Base-by-base conservation (phyloP, 2,113 vertebrate species). In the Pygoscelis adeliae region DNA sequence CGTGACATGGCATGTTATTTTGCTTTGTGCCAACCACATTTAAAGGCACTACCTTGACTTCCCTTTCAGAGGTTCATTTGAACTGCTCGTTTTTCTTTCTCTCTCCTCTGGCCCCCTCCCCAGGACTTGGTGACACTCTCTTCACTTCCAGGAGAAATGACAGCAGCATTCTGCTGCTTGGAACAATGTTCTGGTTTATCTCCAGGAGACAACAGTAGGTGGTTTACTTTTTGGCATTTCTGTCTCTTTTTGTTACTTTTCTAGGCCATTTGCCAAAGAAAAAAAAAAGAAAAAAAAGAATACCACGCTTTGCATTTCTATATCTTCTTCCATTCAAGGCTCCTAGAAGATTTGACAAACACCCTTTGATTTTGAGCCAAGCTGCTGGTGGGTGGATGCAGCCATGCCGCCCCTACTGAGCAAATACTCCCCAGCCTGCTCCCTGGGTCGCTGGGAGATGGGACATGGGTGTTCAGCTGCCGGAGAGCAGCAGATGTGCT, bases 141-240 rank as follows among this genome's bases (percentile, higher is more conserved):
- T 89, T 92, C 62, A 50, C 92, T 96, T 95, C 89, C 95, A 92
- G 89, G 50, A 84, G 73, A 94, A 96, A 76, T 89, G 92, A 93
- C 93, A 83, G 82, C 92, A 84, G 70, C 77, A 65, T 94, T 94
- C 92, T 94, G 87, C 88, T 92, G 74, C 87, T 93, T 93, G 90
- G 90, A 97, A 93, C 90, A 84, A 81, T 80, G 50, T 92, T 90
- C 88, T 94, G 83, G 65, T 97, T 94, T 92, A 91, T 93, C 90
- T 96, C 89, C 88, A 80, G 95, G 83, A 97, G 69, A 91, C 93
- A 93, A 89, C 79, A 91, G 95, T 91, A 96, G 89, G 93, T 85
- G 88, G 92, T 58, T 96, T 84, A 23, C 77, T 89, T 95, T 94
- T 80, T 82, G 88, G 89, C 83, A 92, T 91, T 94, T 93, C 95